These are phyloP conservation scores for Thunnus albacares DNA, from an alignment of 2,797 vertebrate genomes.

Conservation along the genomic window DNA sequence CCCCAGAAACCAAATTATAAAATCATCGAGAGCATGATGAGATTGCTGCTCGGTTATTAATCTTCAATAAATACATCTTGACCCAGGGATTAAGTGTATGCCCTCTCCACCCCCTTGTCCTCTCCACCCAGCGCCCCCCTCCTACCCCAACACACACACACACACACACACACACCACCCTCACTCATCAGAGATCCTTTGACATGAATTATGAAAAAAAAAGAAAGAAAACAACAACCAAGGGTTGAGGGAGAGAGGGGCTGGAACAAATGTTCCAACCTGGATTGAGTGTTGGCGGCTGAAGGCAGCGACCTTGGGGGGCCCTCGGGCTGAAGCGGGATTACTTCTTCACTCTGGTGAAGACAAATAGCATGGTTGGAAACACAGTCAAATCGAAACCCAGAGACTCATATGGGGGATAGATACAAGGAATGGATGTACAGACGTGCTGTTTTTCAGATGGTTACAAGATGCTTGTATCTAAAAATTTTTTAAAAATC, in stretches of 20 bases:
- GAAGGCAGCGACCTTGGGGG: constrained; percentile 65
- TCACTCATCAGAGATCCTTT: constrained; percentile 76
- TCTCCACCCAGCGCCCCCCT: constrained; percentile 40
- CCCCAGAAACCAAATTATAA: constrained; percentile 86
- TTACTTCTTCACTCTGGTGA: constrained; percentile 53
- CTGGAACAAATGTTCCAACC: constrained; percentile 70
- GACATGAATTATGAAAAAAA: constrained; percentile 85
- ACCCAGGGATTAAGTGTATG: constrained; percentile 86
- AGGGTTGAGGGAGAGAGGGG: constrained; percentile 57
- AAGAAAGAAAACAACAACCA: constrained; percentile 73
- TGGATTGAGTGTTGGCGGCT: constrained; percentile 61
- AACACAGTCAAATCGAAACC: constrained; percentile 36
- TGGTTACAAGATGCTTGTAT: background rate
- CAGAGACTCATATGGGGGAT: constrained; percentile 1
- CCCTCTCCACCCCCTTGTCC: constrained; percentile 80
- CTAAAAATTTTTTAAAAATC: background rate
- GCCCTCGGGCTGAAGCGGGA: constrained; percentile 42
- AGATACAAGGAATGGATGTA: constrained; percentile 1
- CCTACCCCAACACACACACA: constrained; percentile 56
- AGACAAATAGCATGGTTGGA: constrained; percentile 53
- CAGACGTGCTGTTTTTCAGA: background rate
- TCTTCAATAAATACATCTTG: constrained; percentile 92
- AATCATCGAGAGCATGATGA: constrained; percentile 89
- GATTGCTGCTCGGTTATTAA: constrained; percentile 89
- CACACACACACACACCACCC: constrained; percentile 61